Conservation (phyloP, 2,113 vertebrate species). For the Lepisosteus oculatus region DNA sequence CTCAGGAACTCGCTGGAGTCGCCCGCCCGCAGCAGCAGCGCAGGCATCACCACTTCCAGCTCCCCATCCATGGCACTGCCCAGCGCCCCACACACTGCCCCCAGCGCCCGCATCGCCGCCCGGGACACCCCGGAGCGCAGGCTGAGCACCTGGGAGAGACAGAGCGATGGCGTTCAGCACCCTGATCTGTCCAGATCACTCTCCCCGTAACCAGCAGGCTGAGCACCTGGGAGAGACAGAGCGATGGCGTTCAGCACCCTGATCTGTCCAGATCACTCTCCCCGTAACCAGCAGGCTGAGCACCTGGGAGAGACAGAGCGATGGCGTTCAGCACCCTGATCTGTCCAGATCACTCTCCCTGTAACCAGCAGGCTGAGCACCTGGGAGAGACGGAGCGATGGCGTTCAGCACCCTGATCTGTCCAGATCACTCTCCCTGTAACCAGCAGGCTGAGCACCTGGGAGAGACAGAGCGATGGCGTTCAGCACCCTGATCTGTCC, state of each 20-base stretch:
- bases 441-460: too few species aligned
- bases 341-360: too few species aligned
- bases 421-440: too few species aligned
- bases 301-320: not conserved
- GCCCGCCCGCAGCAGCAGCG: slow-evolving; percentile 53
- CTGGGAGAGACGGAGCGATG: not conserved
- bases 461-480: not conserved
- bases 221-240: not conserved
- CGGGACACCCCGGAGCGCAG: slow-evolving; percentile 59
- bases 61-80: slow-evolving; percentile 62
- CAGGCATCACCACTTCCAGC: slow-evolving; percentile 40
- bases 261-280: too few species aligned
- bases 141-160: slow-evolving; percentile 52
- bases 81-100: slow-evolving; percentile 48
- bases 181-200: too few species aligned
- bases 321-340: not conserved
- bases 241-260: not conserved
- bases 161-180: not conserved
- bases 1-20: slow-evolving; percentile 60
- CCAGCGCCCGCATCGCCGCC: slow-evolving; percentile 51
- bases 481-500: not conserved
- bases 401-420: not conserved
- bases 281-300: too few species aligned
- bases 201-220: too few species aligned
- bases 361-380: too few species aligned